These are phyloP conservation scores for Galeopterus variegatus DNA, from an alignment of 2,113 vertebrate species.

Conservation along the genomic window DNA sequence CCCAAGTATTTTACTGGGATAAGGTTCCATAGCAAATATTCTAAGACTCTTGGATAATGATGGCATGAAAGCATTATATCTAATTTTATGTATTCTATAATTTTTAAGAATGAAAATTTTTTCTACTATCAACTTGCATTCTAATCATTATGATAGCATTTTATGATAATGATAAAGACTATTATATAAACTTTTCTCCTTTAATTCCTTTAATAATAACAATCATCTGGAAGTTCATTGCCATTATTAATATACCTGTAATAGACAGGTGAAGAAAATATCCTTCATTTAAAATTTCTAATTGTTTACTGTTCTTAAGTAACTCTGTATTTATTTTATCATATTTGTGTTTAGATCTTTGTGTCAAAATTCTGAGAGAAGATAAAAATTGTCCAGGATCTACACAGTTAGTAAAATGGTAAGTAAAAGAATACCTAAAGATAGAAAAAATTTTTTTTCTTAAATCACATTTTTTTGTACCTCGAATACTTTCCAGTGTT, in stretches of 20 bases:
- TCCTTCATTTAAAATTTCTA: conserved; percentile 65
- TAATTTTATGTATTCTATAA: conserved; percentile 4
- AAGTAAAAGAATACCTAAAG: conserved; percentile 75
- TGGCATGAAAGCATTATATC: conserved; percentile 15
- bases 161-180: conserved; percentile 49
- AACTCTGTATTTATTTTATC: conserved; percentile 45
- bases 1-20: conserved; percentile 24
- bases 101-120: conserved; percentile 17
- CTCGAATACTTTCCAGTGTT: conserved; percentile 17
- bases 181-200: conserved; percentile 4
- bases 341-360: conserved; percentile 89
- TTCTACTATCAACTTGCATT: not conserved
- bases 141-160: conserved; percentile 49
- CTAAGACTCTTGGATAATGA: conserved; percentile 49
- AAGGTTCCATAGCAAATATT: conserved; percentile 36
- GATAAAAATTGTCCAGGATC: conserved; percentile 95
- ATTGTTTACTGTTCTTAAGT: conserved; percentile 54
- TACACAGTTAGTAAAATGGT: conserved; percentile 96
- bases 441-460: conserved; percentile 38
- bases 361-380: conserved; percentile 95
- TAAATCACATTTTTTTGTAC: conserved; percentile 57
- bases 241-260: conserved; percentile 32
- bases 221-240: conserved; percentile 54
- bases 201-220: conserved; percentile 49
- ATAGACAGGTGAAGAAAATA: conserved; percentile 46